A percentile compares a stretch with the other conserved stretches of the same genome.
Conservation (phyloP, 2,113 vertebrate species). For the Chloropsis hardwickii region DNA sequence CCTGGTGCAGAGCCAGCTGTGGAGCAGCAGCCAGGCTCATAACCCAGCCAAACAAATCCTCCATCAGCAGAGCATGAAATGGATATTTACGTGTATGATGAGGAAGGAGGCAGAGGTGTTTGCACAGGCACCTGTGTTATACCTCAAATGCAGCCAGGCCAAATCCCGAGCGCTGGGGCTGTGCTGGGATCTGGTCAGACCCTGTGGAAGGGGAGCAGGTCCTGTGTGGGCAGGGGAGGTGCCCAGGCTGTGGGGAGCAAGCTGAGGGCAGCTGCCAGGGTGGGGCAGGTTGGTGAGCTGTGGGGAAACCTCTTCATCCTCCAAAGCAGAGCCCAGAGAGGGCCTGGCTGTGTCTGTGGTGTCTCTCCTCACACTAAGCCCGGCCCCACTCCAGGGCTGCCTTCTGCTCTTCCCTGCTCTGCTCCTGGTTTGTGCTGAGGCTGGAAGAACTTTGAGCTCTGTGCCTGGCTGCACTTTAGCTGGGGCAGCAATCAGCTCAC, state of each 20-base stretch:
- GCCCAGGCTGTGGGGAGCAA: not conserved
- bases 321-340: not conserved
- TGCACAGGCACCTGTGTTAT: not conserved
- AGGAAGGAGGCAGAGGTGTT: not conserved
- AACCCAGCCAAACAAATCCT: not conserved
- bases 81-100: not conserved
- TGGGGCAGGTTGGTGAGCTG: not conserved
- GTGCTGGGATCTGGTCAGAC: not conserved
- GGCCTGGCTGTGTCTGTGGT: not conserved
- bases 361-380: fast-evolving
- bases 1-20: not conserved
- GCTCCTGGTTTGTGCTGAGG: not conserved
- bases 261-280: not conserved
- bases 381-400: fast-evolving
- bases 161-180: fast-evolving
- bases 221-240: not conserved
- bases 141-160: not conserved
- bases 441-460: not conserved
- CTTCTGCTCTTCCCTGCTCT: not conserved
- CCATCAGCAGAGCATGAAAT: not conserved
- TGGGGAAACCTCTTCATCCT: not conserved
- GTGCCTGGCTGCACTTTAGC: not conserved
- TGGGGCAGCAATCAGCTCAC: not conserved
- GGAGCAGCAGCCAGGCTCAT: not conserved
- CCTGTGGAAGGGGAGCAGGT: not conserved